phyloP scores from a whole-genome alignment of 92 coral and sea anemone species.

The Bergia sp. region DNA sequence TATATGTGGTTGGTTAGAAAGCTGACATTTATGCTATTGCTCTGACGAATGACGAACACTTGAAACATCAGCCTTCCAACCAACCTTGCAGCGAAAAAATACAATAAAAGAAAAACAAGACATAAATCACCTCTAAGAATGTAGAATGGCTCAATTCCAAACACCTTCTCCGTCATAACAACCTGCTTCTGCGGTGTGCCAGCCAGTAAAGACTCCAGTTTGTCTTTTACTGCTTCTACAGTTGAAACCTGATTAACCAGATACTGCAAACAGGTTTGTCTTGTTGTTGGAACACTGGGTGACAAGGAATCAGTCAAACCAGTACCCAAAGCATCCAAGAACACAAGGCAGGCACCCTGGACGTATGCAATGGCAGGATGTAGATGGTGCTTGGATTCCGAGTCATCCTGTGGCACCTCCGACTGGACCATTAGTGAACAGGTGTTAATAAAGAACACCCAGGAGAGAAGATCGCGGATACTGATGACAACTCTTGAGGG shows the following conservation, averaged over 20 bases:
- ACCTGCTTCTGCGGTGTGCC: conserved; percentile 22
- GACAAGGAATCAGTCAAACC: conserved; percentile 65
- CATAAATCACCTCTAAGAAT: conserved; percentile 65
- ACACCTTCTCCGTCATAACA: conserved; percentile 48
- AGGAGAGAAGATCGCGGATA: conserved; percentile 88
- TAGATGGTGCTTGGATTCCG: conserved; percentile 39
- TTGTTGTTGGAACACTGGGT: conserved; percentile 51
- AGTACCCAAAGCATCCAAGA: conserved; percentile 92
- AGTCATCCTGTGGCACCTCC: not conserved
- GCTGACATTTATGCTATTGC: too few species aligned
- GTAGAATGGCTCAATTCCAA: conserved; percentile 82
- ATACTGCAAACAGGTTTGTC: conserved; percentile 72
- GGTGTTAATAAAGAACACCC: conserved; percentile 92
- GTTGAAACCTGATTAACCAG: conserved; percentile 64
- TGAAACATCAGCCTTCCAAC: too few species aligned
- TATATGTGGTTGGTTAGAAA: not conserved
- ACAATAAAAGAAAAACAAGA: not conserved
- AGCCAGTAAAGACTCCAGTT: not conserved
- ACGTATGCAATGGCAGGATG: conserved; percentile 77
- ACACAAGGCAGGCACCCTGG: conserved; percentile 96
- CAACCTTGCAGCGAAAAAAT: too few species aligned
- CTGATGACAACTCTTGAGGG: conserved; percentile 71
- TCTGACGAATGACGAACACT: too few species aligned
- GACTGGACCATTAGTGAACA: conserved; percentile 52
- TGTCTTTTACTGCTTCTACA: conserved; percentile 7